phyloP scores from a whole-genome alignment of 2,113 vertebrate genomes.

The Poeciliopsis prolifica region DNA sequence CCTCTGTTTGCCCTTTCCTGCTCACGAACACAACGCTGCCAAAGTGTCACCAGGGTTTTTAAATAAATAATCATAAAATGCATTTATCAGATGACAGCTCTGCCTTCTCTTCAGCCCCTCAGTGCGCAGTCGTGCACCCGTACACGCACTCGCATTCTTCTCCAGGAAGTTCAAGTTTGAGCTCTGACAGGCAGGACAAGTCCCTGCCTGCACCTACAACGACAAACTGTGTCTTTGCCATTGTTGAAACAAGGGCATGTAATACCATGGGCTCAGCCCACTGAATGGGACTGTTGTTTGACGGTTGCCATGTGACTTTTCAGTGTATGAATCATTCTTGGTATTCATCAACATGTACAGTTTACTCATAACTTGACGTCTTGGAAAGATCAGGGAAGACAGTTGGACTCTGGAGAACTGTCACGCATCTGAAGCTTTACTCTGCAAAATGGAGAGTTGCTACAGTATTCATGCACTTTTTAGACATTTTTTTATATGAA shows the following conservation, averaged over 20 bases:
- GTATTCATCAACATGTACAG: slow-evolving; percentile 23
- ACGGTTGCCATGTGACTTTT: slow-evolving; percentile 52
- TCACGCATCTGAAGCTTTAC: slow-evolving; percentile 1
- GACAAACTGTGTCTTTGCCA: slow-evolving; percentile 53
- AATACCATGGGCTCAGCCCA: slow-evolving; percentile 41
- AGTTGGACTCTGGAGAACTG: slow-evolving; percentile 8
- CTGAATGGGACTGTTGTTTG: slow-evolving; percentile 70
- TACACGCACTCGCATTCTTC: slow-evolving; percentile 18
- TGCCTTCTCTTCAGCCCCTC: slow-evolving; percentile 17
- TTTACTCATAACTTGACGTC: slow-evolving; percentile 29
- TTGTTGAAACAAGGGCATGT: slow-evolving; percentile 62
- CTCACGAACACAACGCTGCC: slow-evolving; percentile 36
- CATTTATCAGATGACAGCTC: slow-evolving; percentile 64
- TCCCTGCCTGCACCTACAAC: slow-evolving; percentile 60
- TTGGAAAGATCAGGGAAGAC: slow-evolving; percentile 9
- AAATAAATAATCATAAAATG: slow-evolving; percentile 73
- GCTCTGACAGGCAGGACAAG: slow-evolving; percentile 66
- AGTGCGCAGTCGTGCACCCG: not conserved
- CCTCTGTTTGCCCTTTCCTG: slow-evolving; percentile 34
- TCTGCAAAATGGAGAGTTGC: not conserved
- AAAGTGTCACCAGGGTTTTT: slow-evolving; percentile 58
- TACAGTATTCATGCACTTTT: not conserved
- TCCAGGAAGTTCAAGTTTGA: slow-evolving; percentile 58
- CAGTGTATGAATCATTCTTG: slow-evolving; percentile 39
- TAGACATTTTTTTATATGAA: not conserved